These are phyloP conservation scores for Pardosa pseudoannulata DNA, from an alignment of 2,888 invertebrate genomes.

Conservation along the genomic window DNA sequence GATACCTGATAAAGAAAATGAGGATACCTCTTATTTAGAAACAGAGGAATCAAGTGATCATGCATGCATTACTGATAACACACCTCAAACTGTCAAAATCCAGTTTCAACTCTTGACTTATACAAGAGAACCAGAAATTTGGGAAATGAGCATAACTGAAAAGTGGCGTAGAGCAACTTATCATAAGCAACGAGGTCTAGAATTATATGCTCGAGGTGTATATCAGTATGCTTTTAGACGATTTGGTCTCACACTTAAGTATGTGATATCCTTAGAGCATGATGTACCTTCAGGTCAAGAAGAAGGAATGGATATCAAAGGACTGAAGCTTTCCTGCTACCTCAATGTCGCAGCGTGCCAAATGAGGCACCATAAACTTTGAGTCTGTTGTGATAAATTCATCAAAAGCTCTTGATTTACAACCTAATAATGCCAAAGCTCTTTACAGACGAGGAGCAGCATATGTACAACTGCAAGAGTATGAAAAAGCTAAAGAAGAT, in stretches of 20 bases:
- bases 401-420: conserved; percentile 78
- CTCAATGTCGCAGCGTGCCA: conserved; percentile 91
- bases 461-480: conserved; percentile 77
- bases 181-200: conserved; percentile 72
- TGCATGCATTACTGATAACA: not conserved
- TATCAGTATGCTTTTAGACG: conserved; percentile 68
- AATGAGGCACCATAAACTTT: conserved; percentile 83
- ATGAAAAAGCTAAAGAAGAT: conserved; percentile 78
- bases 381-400: conserved; percentile 83
- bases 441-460: conserved; percentile 80
- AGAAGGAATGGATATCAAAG: conserved; percentile 71
- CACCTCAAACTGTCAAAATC: conserved; percentile 24
- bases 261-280: conserved; percentile 73
- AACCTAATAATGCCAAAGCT: conserved; percentile 80
- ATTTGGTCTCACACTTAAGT: conserved; percentile 70
- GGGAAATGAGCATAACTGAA: conserved; percentile 73
- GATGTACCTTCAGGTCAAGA: conserved; percentile 71
- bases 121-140: conserved; percentile 72
- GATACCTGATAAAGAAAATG: not conserved
- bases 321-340: conserved; percentile 80
- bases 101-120: conserved; percentile 56
- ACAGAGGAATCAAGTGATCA: no score
- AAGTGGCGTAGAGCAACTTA: conserved; percentile 72
- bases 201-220: conserved; percentile 59
- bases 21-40: not conserved